A percentile compares a stretch with the other conserved stretches of the same genome.
Evolutionary conservation across 1,140 invertebrate genomes (phyloP).

Genomic region (Drosophila bifasciata): DNA sequence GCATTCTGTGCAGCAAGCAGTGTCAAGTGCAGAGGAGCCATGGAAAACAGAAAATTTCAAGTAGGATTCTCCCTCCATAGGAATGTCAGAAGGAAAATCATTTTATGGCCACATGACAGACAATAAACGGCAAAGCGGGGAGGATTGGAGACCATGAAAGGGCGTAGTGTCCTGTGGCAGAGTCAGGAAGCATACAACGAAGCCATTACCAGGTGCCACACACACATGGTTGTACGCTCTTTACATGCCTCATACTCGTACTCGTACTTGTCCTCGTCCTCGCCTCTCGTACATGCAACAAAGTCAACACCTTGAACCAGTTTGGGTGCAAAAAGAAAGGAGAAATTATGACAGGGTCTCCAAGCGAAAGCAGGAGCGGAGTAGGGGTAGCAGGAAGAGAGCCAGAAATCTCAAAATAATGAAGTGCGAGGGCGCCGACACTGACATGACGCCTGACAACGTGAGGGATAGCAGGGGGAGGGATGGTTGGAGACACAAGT

Average conservation of each 20-base stretch:
- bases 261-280: neutral
- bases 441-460: conserved; percentile 40
- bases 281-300: conserved; percentile 44
- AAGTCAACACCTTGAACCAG: conserved; percentile 81
- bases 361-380: neutral
- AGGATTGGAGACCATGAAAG: neutral
- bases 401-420: conserved; percentile 74
- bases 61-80: neutral
- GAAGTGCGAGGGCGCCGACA: conserved; percentile 67
- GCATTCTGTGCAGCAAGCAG: conserved; percentile 47
- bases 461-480: conserved; percentile 2
- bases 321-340: conserved; percentile 56
- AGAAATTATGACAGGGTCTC: conserved; percentile 50
- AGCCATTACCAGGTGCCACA: conserved; percentile 60
- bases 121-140: conserved; percentile 56
- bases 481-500: neutral
- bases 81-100: conserved; percentile 67
- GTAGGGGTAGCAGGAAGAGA: neutral
- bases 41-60: conserved; percentile 59
- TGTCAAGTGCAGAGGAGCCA: conserved; percentile 68
- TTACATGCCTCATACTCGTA: conserved; percentile 30
- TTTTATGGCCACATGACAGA: conserved; percentile 77
- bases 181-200: conserved; percentile 45
- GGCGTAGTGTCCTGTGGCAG: conserved; percentile 2
- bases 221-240: conserved; percentile 29